Evolutionary conservation across 1,140 invertebrate genomes (phyloP), one percentile per base, ranked within the genome.

Genomic region (Cardiocondyla obscurior): DNA sequence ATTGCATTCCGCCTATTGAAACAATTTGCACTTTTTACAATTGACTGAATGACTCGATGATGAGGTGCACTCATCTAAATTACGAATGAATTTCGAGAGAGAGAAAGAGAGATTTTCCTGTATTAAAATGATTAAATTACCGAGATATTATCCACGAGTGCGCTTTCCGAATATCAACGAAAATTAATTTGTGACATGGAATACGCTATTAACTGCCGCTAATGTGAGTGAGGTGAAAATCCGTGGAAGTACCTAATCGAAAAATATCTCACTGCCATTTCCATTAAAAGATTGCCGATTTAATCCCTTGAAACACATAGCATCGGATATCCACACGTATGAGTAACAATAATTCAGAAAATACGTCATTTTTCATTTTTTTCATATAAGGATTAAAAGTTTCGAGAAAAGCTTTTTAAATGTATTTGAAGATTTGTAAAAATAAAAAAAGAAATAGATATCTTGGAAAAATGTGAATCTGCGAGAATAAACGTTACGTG

Each of bases 121-220:
- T 30, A 79, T 67, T 67, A 69, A 79, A 67, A 53, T 79, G 46
- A 79, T 67, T 67, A 53, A 79, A 79, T 79, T 39, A 53, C 28
- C 72, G 28, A 16, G 7, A 53, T 46, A 55, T 79, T 55, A 67
- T 79, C 25, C 25, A n/a, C 14, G 6, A 60, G 57, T 60, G 33
- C 8, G 22, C 46, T 67, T 53, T 46, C 28, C 72, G 30, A 3
- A n/a, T 67, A 79, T 77, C 33, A 60, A 28, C 12, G 49, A 42
- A 69, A 79, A 79, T 79, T 55, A 79, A 67, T 79, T 79, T 33
- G 46, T 36, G 46, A 79, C 33, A 65, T 39, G 62, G 30, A 79
- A 67, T 69, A 67, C n/a, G 46, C 8, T 67, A 55, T 79, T 67
- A 79, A 79, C 33, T 36, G 22, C 10, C 16, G 46, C 53, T 67